A percentile compares a stretch with the other conserved stretches of the same genome.
Conservation (phyloP, 1,140 invertebrate species). For the Solenopsis invicta region DNA sequence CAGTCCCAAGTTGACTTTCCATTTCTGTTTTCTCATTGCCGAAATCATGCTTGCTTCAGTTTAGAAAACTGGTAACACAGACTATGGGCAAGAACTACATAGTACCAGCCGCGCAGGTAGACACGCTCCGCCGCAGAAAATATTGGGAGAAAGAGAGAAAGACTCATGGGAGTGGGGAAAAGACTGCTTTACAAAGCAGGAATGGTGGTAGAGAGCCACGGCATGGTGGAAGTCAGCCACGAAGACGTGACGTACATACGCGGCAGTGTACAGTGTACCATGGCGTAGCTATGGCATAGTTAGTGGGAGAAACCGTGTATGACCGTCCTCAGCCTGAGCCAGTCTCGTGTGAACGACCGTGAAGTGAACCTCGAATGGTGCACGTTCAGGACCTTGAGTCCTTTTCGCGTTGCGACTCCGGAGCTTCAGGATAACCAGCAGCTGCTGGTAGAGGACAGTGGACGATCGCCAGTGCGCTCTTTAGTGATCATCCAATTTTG, state of each 20-base stretch:
- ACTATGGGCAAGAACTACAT: not conserved
- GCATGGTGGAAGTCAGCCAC: conserved; percentile 68
- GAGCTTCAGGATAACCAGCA: not conserved
- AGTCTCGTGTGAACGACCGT: conserved; percentile 83
- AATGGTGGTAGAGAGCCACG: conserved; percentile 37
- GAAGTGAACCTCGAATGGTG: conserved; percentile 72
- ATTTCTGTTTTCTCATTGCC: not conserved
- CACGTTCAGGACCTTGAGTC: conserved; percentile 36
- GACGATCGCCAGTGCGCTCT: conserved; percentile 3
- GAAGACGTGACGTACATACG: conserved; percentile 72
- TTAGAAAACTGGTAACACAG: conserved; percentile 10
- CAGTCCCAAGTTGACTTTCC: not conserved
- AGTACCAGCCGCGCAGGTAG: conserved; percentile 22
- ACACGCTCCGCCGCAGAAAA: conserved; percentile 43
- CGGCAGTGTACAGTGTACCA: conserved; percentile 66
- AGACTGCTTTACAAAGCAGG: conserved; percentile 6
- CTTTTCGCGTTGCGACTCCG: not conserved
- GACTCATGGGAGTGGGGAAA: conserved; percentile 34
- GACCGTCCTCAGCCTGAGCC: conserved; percentile 75
- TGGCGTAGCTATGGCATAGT: conserved; percentile 74
- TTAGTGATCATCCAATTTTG: not conserved
- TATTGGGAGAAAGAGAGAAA: conserved; percentile 19
- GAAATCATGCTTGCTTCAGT: not conserved
- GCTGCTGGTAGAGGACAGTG: not conserved
- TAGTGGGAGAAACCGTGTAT: conserved; percentile 79